Conservation (phyloP, 2,888 invertebrate genomes). For the Ormyrus thymus region DNA sequence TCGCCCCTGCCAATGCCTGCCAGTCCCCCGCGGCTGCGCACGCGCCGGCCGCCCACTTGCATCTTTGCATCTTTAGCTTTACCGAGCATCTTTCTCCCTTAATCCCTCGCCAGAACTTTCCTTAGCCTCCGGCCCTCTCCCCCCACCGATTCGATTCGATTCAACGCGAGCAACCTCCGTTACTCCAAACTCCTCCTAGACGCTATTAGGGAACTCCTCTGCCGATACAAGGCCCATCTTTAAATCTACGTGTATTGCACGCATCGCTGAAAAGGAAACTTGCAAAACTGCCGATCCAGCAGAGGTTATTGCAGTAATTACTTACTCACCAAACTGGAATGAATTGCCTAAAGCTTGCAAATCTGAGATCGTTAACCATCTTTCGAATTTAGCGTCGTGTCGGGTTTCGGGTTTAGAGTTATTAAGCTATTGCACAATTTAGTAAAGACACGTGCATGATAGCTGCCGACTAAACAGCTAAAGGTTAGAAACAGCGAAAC, state of each 20-base stretch:
- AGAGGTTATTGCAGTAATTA: not conserved
- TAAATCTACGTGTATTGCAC: too few relatives aligned
- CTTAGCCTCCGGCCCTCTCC: conserved; percentile 56
- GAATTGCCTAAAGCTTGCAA: conserved; percentile 63
- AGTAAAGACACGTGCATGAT: not conserved
- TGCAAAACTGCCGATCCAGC: too few relatives aligned
- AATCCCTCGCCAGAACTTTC: conserved; percentile 18
- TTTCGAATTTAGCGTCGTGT: conserved; percentile 1
- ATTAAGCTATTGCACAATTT: conserved; percentile 26
- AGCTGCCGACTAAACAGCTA: too few relatives aligned
- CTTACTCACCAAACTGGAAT: conserved; percentile 63
- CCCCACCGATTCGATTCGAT: too few relatives aligned
- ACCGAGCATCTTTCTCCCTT: too few relatives aligned
- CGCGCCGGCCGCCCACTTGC: not conserved
- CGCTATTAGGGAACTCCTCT: too few relatives aligned
- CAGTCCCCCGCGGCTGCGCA: conserved; percentile 1
- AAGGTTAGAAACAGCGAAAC: conserved; percentile 5
- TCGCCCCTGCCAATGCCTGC: not conserved
- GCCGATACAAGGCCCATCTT: too few relatives aligned
- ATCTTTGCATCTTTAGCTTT: too few relatives aligned
- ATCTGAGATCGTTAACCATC: conserved; percentile 65
- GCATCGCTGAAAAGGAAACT: too few relatives aligned
- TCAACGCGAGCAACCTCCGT: too few relatives aligned
- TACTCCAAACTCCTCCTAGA: too few relatives aligned
- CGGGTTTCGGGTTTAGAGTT: too few relatives aligned